Base-by-base conservation (phyloP, 1,140 invertebrate species). In the Drosophila carrolli region DNA sequence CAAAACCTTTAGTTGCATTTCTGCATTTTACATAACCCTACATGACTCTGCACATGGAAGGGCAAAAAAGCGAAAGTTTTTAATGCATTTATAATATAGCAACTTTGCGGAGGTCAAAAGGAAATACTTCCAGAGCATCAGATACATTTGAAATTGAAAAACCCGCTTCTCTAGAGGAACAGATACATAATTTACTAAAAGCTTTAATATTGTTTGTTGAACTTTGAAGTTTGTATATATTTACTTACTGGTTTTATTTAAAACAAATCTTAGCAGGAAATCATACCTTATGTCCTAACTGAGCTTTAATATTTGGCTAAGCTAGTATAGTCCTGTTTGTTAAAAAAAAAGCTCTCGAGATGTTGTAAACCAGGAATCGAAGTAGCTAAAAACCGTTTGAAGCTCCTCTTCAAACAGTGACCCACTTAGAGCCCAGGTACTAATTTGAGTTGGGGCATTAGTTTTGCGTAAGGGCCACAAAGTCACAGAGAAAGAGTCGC, bases 391-490 rank as follows among this genome's bases (percentile, higher is more conserved):
- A 23, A n/a, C 19, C 53, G 35, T 27, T 40, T 19, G 4, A 27
- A 56, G 54, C 54, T 41, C 37, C 37, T 4, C 7, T n/a, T 14
- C 10, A 13, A 14, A n/a, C 4, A 27, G 14, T 41, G 54, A 40
- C 53, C 37, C 53, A 55, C 16, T n/a, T 50, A 13, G 1, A 35
- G 10, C 16, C 23, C 7, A 37, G 47, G 27, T 23, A 23, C 14
- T 14, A 9, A 13, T 53, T 23, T 35, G 8, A 16, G 32, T 23
- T 8, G 32, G 19, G 59, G 35, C 59, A 44, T 23, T 43, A 38
- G 44, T 75, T 75, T 58, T 65, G 72, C 61, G 48, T 43, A 59
- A 75, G 59, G 56, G 27, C 32, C 46, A 19, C n/a, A 41, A 23
- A 27, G 14, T 9, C 16, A 16, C 54, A 23, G 40, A 65, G 47